Base-by-base conservation (phyloP, 2,797 vertebrate genomes). In the Sandelia bainsii region DNA sequence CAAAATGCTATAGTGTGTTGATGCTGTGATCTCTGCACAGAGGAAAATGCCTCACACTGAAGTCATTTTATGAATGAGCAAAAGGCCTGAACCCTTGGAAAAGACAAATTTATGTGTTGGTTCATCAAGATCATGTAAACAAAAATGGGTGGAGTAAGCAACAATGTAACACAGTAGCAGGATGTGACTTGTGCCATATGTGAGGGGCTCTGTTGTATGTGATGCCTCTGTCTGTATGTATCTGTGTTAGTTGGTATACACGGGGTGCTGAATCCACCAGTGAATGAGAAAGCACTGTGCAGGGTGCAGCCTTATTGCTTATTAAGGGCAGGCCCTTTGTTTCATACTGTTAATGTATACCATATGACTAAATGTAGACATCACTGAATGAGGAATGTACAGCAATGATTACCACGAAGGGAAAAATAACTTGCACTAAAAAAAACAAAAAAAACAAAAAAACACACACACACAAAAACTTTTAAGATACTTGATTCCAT, bases 331-430 rank as follows among this genome's bases (percentile, higher is more conserved):
- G 97, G 97, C 96, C 97, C 97, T 97, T 97, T 89, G 94, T 93
- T 93, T 89, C 91, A 91, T 93, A 91, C 89, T 87, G 81, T 92
- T 80, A 90, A 93, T 93, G 91, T 93, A 93, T 90, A 92, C 89
- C 87, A 82, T 93, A 91, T 89, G 91, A 93, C 90, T 94, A 95
- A 96, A 96, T 96, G 97, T 97, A 98, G 98, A 98, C 97, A 97
- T 98, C 98, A 99, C 98, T 99, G 98, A 99, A 97, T 96, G 96
- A 97, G 98, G 98, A 99, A 99, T 99, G 98, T 99, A 99, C 96
- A 96, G 97, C 97, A 96, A 96, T 62, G 96, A 97, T 96, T 96
- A 99, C 96, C 96, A 95, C 96, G 97, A 98, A 99, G 97, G 97
- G 97, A 96, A 96, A 93, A 95, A 96, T 96, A 98, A 98, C 97